A percentile compares a stretch with the other conserved stretches of the same genome.
Conservation (phyloP, 2,888 invertebrate genomes). For the Phalera bucephala region DNA sequence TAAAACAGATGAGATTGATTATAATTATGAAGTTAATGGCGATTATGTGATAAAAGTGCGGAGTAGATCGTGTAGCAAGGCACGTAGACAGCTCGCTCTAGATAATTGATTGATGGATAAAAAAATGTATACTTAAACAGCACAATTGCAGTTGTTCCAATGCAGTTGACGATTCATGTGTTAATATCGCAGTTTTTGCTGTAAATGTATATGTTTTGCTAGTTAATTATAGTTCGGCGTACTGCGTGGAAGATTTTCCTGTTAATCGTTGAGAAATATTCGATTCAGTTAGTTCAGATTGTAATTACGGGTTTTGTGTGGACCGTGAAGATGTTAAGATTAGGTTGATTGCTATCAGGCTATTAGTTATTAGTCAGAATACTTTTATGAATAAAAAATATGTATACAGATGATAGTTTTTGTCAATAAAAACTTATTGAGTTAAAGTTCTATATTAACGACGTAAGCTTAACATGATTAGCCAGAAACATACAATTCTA, state of each 20-base stretch:
- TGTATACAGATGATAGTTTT: too few species aligned
- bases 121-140: constrained; percentile 34
- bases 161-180: constrained; percentile 31
- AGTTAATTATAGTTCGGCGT: constrained; percentile 10
- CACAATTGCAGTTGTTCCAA: constrained; percentile 40
- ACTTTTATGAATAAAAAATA: too few species aligned
- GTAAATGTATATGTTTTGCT: constrained; percentile 12
- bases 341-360: too few species aligned
- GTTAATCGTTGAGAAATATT: constrained; percentile 3
- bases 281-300: neutral
- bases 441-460: too few species aligned
- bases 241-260: constrained; percentile 10
- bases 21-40: constrained; percentile 1
- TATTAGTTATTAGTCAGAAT: too few species aligned
- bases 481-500: too few species aligned
- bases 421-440: too few species aligned
- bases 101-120: constrained; percentile 49
- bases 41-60: constrained; percentile 10
- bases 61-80: constrained; percentile 41
- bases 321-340: too few species aligned
- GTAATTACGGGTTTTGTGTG: too few species aligned
- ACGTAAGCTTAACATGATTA: too few species aligned
- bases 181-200: constrained; percentile 22
- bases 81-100: constrained; percentile 60
- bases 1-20: constrained; percentile 3